These are phyloP conservation scores for Casuarius casuarius DNA, from an alignment of 2,113 vertebrate species.

Conservation along the genomic window DNA sequence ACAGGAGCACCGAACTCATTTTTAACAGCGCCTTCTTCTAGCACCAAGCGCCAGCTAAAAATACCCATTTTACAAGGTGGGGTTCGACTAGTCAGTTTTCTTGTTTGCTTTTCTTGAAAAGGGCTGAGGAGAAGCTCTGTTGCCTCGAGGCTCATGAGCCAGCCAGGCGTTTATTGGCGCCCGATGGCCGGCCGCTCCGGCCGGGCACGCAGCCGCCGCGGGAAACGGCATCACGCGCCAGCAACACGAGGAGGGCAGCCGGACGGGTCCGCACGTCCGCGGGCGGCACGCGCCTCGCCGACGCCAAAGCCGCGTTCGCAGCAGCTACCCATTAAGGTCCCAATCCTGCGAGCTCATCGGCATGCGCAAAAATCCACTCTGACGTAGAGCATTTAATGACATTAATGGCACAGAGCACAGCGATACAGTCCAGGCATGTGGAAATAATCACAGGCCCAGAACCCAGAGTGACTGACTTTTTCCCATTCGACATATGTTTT, in stretches of 20 bases:
- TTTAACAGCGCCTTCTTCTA: neutral
- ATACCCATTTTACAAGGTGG: slow-evolving; percentile 1
- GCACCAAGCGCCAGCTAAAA: neutral
- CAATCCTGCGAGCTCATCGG: neutral
- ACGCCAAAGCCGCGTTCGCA: neutral
- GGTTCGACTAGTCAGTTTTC: slow-evolving; percentile 11
- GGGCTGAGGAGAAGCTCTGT: neutral
- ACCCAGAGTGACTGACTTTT: slow-evolving; percentile 36
- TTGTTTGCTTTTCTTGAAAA: slow-evolving; percentile 23
- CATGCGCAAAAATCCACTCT: neutral
- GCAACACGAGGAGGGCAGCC: no score
- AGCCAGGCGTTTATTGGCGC: neutral
- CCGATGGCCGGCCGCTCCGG: neutral
- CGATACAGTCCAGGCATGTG: slow-evolving; percentile 42
- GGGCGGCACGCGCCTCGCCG: neutral
- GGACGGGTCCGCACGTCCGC: no score
- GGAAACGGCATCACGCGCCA: neutral
- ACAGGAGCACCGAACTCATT: neutral
- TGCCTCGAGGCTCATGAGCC: neutral
- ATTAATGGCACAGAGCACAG: slow-evolving; percentile 53
- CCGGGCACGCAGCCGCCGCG: neutral
- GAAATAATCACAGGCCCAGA: slow-evolving; percentile 58
- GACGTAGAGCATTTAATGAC: slow-evolving; percentile 23
- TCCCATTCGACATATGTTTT: slow-evolving; percentile 54
- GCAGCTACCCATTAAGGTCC: neutral